Evolutionary conservation across 1,140 invertebrate species (phyloP), one percentile per base, ranked within the genome.

Genomic region (Drosophila melanica): DNA sequence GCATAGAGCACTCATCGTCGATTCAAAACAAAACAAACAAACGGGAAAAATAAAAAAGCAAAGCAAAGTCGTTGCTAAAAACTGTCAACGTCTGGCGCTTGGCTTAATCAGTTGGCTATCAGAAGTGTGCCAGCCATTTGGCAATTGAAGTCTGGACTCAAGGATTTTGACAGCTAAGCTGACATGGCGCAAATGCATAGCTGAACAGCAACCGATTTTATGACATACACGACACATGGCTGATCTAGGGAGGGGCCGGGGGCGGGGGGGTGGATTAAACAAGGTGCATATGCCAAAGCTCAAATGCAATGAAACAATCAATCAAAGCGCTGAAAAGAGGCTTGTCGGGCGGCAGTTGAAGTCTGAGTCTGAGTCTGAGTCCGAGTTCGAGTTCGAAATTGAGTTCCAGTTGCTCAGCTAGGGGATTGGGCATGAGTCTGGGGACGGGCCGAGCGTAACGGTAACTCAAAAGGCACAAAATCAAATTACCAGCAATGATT

Each of bases 401-500:
- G 6, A 8, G 30, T 33, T 33, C 6, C 8, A 33, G 30, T 33
- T 35, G 33, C 23, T 47, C 44, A 57, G 53, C 30, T 44, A 23
- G 20, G 27, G 30, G 27, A 23, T 33, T 57, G 41, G 30, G 44
- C 47, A 51, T 70, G 64, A 45, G 57, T 33, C 54, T 68, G 30
- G 12, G 37, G 12, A 39, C 37, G 37, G 35, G 10, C 10, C 35
- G 10, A 65, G 77, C 76, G 82, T 86, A 86, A 86, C 81, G 82
- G 81, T 86, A 77, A 85, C 81, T 73, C 62, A 71, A 87, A 84
- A 85, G 84, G 82, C 75, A 87, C 79, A 89, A 89, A 87, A 87
- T 87, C 84, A 87, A 87, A 87, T 87, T 87, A 84, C 79, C 73
- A 72, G 80, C 84, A 80, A 89, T 87, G 84, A 87, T 87, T 87